Evolutionary conservation across 2,888 invertebrate species (phyloP).

Genomic region (Rhagophthalmus giganteus): DNA sequence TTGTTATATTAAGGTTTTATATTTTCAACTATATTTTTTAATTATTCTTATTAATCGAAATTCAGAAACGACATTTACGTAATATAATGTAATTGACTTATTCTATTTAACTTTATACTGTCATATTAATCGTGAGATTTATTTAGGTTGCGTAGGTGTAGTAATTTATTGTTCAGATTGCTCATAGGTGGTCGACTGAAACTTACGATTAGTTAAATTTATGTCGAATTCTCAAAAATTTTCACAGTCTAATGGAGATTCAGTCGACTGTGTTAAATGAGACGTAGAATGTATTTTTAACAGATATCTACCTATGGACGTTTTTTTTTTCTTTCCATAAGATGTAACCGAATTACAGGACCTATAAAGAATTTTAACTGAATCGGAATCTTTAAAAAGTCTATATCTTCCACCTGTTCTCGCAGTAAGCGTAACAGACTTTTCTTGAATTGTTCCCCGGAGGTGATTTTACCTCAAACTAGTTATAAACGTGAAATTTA

Average conservation of each 20-base stretch:
- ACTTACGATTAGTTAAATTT: too few relatives aligned
- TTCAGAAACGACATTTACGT: too few relatives aligned
- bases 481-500: constrained; percentile 28
- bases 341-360: constrained; percentile 38
- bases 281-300: too few relatives aligned
- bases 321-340: too few relatives aligned
- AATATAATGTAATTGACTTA: constrained; percentile 11
- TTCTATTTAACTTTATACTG: constrained; percentile 14
- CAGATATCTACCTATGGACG: too few relatives aligned
- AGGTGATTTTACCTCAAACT: constrained; percentile 34
- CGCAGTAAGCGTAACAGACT: constrained; percentile 34
- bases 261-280: too few relatives aligned
- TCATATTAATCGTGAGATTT: constrained; percentile 23
- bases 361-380: constrained; percentile 49
- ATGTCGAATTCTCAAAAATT: too few relatives aligned
- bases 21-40: too few relatives aligned
- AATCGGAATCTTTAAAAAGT: constrained; percentile 49
- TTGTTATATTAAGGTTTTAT: too few relatives aligned
- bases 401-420: constrained; percentile 50
- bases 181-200: constrained; percentile 42
- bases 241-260: too few relatives aligned
- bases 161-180: constrained; percentile 37
- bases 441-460: constrained; percentile 29
- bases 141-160: constrained; percentile 24
- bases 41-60: too few relatives aligned